Base-by-base conservation (phyloP, 2,797 vertebrate genomes). In the Heterohyrax brucei region DNA sequence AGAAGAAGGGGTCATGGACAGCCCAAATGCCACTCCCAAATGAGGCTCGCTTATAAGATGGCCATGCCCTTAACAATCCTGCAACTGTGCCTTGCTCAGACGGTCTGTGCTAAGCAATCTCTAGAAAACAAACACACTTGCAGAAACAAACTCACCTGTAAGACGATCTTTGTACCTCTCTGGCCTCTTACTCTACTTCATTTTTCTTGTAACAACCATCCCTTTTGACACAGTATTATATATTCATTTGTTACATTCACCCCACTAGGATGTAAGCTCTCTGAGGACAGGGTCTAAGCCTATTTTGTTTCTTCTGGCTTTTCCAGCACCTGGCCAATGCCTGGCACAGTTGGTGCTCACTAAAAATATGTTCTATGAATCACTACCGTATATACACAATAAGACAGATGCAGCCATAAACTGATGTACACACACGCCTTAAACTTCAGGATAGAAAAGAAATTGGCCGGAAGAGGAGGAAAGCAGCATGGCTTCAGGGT, bases 301-400 rank as follows among this genome's bases (percentile, higher is more conserved):
- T 0, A 1, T 19, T 26, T 53, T 9, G 8, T 70, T 75, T 39
- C 24, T 50, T 76, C 39, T 1, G 0, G 48, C 10, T 19, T 70
- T 14, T 39, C 39, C 59, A 13, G 21, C 2, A 46, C 56, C 79
- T 28, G 9, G 50, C 59, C 6, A 33, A 62, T 14, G 46, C 39
- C 82, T 24, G 53, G 44, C 48, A 30, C 48, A 78, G 76, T 28
- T 4, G 28, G 48, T 53, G 26, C 61, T 93, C 56, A n/a, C 80
- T 77, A 26, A n/a, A n/a, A 66, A 68, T 30, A 2, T 44, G 68
- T 59, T 22, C 2, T 2, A 0, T 0, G 22, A 84, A 59, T 77
- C 22, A 26, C 48, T 13, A 48, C 26, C 21, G 5, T 5, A 10
- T 0, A 5, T 6, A 39, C 48, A 24, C 14, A 10, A n/a, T 1